A percentile compares a stretch with the other conserved stretches of the same genome.
Conservation (phyloP, 1,140 invertebrate species). For the Zaprionus davidi region DNA sequence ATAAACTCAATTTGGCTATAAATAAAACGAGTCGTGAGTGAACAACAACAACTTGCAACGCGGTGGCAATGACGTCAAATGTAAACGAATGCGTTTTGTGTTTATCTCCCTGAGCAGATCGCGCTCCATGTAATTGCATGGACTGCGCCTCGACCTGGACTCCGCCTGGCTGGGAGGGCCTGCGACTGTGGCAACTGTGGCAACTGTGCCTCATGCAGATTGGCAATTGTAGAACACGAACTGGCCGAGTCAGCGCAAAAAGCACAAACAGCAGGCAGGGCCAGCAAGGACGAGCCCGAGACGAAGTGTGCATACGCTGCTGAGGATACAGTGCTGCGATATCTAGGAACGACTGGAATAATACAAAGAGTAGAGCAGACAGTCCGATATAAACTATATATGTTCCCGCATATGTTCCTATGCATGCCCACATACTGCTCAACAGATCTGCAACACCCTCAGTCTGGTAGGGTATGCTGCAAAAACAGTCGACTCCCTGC, state of each 20-base stretch:
- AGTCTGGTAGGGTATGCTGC: not conserved
- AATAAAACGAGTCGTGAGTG: constrained; percentile 46
- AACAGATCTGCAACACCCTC: not conserved
- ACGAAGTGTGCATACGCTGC: not conserved
- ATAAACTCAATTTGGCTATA: constrained; percentile 51
- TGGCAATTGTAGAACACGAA: constrained; percentile 53
- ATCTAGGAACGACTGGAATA: too few relatives aligned
- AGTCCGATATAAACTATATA: too few relatives aligned
- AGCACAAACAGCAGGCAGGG: not conserved
- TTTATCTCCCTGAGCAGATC: constrained; percentile 43
- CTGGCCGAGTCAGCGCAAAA: constrained; percentile 19
- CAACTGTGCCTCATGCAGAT: constrained; percentile 49
- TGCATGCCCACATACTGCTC: not conserved
- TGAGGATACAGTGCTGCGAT: too few relatives aligned
- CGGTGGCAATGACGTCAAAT: constrained; percentile 55
- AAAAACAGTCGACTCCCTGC: constrained; percentile 38
- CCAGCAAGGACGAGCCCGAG: not conserved
- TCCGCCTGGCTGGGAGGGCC: not conserved
- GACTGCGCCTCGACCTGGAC: constrained; percentile 13
- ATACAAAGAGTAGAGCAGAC: too few relatives aligned
- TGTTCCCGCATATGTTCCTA: too few relatives aligned
- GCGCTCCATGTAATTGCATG: constrained; percentile 48
- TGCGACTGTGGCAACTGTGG: constrained; percentile 11
- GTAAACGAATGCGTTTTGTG: constrained; percentile 37
- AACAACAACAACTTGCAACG: constrained; percentile 12